Evolutionary conservation across 2,113 vertebrate genomes (phyloP).

Genomic region (Notechis scutatus): DNA sequence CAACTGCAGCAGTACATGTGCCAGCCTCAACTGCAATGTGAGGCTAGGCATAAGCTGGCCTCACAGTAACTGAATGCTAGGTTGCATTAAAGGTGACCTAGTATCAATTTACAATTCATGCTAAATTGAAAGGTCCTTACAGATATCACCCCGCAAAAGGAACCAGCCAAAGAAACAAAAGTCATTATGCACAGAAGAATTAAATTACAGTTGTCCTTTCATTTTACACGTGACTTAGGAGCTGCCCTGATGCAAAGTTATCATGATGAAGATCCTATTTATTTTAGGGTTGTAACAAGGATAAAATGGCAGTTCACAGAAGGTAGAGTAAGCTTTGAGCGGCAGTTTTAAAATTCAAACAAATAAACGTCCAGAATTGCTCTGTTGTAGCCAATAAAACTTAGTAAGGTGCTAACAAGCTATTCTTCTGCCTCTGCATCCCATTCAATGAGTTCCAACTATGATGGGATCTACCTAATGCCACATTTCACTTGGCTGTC

Average conservation of each 20-base stretch:
- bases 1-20: not conserved
- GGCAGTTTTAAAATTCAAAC: not conserved
- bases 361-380: not conserved
- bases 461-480: not conserved
- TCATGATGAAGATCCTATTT: not conserved
- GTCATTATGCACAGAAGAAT: not conserved
- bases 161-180: not conserved
- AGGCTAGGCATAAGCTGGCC: not conserved
- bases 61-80: not conserved
- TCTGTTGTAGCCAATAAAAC: not conserved
- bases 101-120: not conserved
- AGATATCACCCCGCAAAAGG: not conserved
- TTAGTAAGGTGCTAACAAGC: not conserved
- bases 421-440: not conserved
- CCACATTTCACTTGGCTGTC: not conserved
- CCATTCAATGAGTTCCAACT: not conserved
- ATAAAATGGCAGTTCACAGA: not conserved
- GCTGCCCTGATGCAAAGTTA: not conserved
- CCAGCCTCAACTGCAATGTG: not conserved
- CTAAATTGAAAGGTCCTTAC: not conserved
- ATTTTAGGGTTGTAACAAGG: not conserved
- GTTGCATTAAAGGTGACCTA: not conserved
- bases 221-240: not conserved
- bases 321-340: not conserved
- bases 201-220: not conserved